Percentiles rank a stretch among this genome's conserved stretches.
Evolutionary conservation across 2,888 invertebrate species (phyloP).

Genomic region (Cephus rjabovi): DNA sequence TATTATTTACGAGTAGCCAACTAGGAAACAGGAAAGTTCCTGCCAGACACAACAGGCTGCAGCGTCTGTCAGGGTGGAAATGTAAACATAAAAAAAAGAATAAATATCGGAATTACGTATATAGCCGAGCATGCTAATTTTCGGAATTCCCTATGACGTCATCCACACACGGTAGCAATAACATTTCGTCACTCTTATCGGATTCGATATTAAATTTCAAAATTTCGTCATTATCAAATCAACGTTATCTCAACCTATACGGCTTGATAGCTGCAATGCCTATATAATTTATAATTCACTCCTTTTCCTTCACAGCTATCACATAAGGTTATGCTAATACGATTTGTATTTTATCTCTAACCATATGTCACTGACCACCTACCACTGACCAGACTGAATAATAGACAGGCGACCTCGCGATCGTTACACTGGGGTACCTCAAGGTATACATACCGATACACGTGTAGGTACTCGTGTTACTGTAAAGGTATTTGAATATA

Average conservation of each 20-base stretch:
- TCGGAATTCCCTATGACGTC: not conserved
- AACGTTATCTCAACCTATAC: constrained; percentile 50
- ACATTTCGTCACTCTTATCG: not conserved
- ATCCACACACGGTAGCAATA: not conserved
- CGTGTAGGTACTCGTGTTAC: not conserved
- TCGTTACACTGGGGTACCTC: constrained; percentile 23
- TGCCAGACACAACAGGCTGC: not conserved
- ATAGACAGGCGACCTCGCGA: constrained; percentile 36
- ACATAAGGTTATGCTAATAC: constrained; percentile 56
- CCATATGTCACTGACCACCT: constrained; percentile 62
- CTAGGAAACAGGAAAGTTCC: not conserved
- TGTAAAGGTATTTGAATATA: not conserved
- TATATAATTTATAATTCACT: constrained; percentile 47
- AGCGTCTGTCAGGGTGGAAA: not conserved
- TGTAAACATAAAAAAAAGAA: too few relatives aligned
- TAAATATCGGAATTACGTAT: not conserved
- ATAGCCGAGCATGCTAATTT: not conserved
- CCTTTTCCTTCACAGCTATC: constrained; percentile 47
- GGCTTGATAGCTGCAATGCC: constrained; percentile 11
- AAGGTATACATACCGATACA: constrained; percentile 8
- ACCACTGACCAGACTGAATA: constrained; percentile 45
- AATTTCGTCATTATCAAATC: not conserved
- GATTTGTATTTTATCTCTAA: constrained; percentile 49
- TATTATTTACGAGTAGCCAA: not conserved
- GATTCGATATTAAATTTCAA: not conserved